Base-by-base conservation (phyloP, 2,888 invertebrate species). In the Sesia bembeciformis region DNA sequence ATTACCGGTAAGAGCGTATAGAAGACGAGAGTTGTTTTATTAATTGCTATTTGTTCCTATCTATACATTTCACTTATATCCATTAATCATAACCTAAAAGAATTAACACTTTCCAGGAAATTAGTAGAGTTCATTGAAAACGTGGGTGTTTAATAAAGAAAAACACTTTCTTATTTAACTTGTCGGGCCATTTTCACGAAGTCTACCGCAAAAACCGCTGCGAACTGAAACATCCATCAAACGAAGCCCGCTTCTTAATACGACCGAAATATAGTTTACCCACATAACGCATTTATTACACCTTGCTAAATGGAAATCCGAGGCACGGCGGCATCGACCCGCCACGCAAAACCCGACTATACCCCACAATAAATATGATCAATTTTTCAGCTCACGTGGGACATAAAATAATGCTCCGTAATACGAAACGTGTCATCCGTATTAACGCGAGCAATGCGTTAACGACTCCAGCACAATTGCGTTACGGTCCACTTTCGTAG, bases 401-500 rank as follows among this genome's bases (percentile, higher is more conserved):
- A 46, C 46, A 46, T 46, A 46, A 46, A 46, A 6, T 46, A 72
- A 67, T 71, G 68, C 68, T 66, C 69, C 63, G 63, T 68, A 69
- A 69, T 68, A 72, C 72, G 62, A 74, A 80, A 78, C 77, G 76
- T 78, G 75, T 76, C 78, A 77, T 76, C 76, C 70, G 74, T 72
- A 71, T 73, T 74, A 71, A 72, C 63, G 66, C 65, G 63, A 67
- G 68, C 78, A 75, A 74, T 72, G 75, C 74, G 75, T 81, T 81
- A 81, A 75, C 78, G 74, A 83, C 83, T 78, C 68, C 73, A 81
- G 72, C 66, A 64, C 71, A 65, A 74, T 76, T 68, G 70, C 63
- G 67, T 76, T 84, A 86, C 77, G 83, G 85, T 78, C 71, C 75
- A 87, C 68, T 80, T 83, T 86, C 70, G 74, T 69, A 72, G 70